Base-by-base conservation (phyloP, 2,888 invertebrate species). In the Chirona hameri region DNA sequence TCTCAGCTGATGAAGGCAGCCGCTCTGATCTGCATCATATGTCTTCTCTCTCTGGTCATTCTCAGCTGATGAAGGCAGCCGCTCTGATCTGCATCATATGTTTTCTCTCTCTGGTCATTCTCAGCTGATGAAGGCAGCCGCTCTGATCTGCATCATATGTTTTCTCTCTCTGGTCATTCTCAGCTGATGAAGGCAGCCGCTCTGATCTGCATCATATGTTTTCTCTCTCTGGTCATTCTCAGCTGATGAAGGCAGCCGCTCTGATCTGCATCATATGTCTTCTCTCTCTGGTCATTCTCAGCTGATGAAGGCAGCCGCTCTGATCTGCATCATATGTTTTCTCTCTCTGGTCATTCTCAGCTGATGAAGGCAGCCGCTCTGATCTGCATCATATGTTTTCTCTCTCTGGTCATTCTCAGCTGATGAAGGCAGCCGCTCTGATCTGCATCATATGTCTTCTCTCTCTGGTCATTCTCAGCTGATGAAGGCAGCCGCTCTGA, bases 91-190 rank as follows among this genome's bases (percentile, higher is more conserved):
- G 15, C 52, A 12, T 52, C 52, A 85, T 89, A 88, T 79, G 87
- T 89, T 60, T 88, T 91, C 2, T 88, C n/a, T n/a, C 88, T 85
- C 88, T 90, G 81, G 12, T 18, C 52, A 18, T 12, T 92, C 92
- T 0, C 55, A 80, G 80, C 81, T 83, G 82, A 84, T 85, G 79
- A 83, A 84, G 81, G 83, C 82, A 9, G 39, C 39, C 39, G 7
- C 39, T n/a, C 39, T 39, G 39, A 39, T 7, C 52, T 52, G 15
- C 52, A 12, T 52, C 52, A 85, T 89, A 88, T 79, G 87, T 89
- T 60, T 88, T 91, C 2, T 88, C n/a, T n/a, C 88, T 85, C 88
- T 90, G 81, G 12, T 18, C 52, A 18, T 12, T 92, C 92, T 0
- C 55, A 80, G 80, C 81, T 83, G 82, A 84, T 85, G 79, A 83